Percentiles rank a stretch among this genome's conserved stretches.
Conservation (phyloP, 2,797 vertebrate species). For the Fundulus diaphanus region DNA sequence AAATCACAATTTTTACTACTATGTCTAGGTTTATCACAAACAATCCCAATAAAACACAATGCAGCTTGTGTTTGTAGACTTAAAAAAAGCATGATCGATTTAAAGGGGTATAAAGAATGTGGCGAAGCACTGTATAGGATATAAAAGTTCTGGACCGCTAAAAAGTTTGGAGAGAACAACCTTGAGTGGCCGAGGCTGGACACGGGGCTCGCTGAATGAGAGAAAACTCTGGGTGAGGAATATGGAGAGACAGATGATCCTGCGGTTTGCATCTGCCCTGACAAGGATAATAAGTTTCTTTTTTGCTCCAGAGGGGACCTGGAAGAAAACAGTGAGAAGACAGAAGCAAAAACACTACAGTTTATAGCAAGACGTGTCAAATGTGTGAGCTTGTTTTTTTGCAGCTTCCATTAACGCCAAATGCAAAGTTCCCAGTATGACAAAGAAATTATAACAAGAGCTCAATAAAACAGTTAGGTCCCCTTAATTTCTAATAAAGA, state of each 20-base stretch:
- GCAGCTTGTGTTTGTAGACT: neutral
- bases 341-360: neutral
- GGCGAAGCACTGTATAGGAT: neutral
- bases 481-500: neutral
- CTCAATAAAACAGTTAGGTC: neutral
- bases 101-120: neutral
- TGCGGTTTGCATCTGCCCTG: conserved; percentile 77
- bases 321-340: conserved; percentile 7
- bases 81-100: neutral
- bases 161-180: conserved; percentile 67
- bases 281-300: conserved; percentile 76
- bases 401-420: neutral
- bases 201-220: conserved; percentile 89
- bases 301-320: conserved; percentile 88
- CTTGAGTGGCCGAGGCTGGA: conserved; percentile 91
- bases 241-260: conserved; percentile 84
- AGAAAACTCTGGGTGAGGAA: conserved; percentile 86
- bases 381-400: neutral
- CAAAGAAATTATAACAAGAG: neutral
- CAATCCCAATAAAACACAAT: neutral
- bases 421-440: neutral
- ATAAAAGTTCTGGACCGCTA: conserved; percentile 11
- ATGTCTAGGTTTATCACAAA: neutral
- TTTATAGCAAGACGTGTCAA: neutral
- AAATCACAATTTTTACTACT: neutral